A percentile compares a stretch with the other conserved stretches of the same genome.
Evolutionary conservation across 2,113 vertebrate genomes (phyloP).

Genomic region (Phoenicopterus ruber): DNA sequence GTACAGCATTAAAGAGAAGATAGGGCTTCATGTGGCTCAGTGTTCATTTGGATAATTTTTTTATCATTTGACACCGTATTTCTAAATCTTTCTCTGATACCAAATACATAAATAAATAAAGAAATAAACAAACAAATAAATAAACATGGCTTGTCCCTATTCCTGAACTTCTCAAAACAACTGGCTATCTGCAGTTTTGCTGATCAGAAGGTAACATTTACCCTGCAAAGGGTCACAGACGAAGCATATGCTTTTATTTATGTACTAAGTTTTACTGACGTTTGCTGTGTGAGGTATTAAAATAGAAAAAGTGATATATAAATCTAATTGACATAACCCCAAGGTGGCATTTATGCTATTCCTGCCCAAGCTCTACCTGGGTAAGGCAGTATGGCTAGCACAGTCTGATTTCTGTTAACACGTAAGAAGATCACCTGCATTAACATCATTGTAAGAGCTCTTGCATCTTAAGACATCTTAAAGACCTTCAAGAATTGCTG

Average conservation of each 20-base stretch:
- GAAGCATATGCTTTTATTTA: not conserved
- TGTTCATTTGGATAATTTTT: not conserved
- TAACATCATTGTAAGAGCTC: not conserved
- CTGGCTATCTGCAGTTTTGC: not conserved
- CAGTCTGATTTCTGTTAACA: not conserved
- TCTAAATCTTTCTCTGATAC: not conserved
- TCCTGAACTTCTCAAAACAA: not conserved
- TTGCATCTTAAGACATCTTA: not conserved
- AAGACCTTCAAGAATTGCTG: not conserved
- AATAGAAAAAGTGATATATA: not conserved
- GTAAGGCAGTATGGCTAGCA: not conserved
- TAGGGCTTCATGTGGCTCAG: not conserved
- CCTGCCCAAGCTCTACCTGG: not conserved
- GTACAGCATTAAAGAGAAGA: not conserved
- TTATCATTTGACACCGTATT: not conserved
- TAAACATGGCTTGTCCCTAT: not conserved
- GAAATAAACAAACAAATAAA: not conserved
- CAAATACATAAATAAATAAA: not conserved
- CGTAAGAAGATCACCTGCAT: not conserved
- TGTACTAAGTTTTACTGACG: not conserved
- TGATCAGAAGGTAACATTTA: not conserved
- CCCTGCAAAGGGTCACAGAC: not conserved
- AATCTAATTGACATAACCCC: not conserved
- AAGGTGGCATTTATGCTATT: not conserved
- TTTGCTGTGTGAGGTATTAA: not conserved